Evolutionary conservation across 1,140 invertebrate species (phyloP).

Genomic region (Brachionus plicatilis): DNA sequence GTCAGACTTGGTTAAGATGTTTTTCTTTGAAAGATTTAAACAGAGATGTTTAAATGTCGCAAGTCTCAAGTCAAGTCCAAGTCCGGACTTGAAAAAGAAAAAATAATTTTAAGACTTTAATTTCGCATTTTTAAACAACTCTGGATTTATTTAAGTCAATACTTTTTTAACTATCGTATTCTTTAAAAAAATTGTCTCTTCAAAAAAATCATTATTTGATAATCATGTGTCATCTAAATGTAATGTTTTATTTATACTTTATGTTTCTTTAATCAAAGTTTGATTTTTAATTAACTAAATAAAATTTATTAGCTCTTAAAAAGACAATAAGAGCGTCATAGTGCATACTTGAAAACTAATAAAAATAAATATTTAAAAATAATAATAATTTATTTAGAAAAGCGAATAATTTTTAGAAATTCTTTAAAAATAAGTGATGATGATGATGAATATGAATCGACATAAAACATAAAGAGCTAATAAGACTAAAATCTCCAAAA

Average conservation of each 20-base stretch:
- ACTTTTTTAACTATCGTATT: too few relatives aligned
- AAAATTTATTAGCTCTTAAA: neutral
- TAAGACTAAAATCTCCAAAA: neutral
- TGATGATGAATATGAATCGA: neutral
- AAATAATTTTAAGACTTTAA: too few relatives aligned
- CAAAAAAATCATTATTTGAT: too few relatives aligned
- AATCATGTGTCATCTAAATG: too few relatives aligned
- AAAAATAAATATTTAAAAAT: neutral
- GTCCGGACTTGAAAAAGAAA: too few relatives aligned
- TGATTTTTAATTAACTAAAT: neutral
- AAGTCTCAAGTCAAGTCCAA: too few relatives aligned
- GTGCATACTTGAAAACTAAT: neutral
- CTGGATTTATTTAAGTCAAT: too few relatives aligned
- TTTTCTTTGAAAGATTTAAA: too few relatives aligned
- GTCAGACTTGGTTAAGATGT: too few relatives aligned
- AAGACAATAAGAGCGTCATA: neutral
- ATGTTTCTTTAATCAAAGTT: neutral
- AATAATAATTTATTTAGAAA: neutral
- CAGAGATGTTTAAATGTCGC: too few relatives aligned
- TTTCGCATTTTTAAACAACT: too few relatives aligned
- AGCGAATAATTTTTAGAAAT: neutral
- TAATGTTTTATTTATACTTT: neutral
- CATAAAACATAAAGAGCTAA: neutral
- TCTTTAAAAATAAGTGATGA: neutral
- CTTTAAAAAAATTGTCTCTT: too few relatives aligned